Base-by-base conservation (phyloP, 2,797 vertebrate species). In the Stomatorhinus walkeri region DNA sequence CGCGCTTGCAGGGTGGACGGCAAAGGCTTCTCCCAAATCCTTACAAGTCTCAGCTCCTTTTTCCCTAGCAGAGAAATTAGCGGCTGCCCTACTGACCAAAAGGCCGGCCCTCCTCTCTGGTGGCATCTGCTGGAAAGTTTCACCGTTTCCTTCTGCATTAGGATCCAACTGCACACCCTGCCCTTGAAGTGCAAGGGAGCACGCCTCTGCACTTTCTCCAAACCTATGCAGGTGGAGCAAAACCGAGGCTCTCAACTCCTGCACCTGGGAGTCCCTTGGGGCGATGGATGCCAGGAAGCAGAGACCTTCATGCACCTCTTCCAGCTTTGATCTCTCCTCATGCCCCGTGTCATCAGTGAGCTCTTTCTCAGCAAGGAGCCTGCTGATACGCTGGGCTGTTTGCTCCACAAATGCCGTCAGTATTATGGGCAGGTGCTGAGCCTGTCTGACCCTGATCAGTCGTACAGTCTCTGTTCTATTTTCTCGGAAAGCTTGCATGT, bases 11-110 rank as follows among this genome's bases (percentile, higher is more conserved):
- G 97, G 96, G 72, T 95, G 94, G 54, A 94, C 87, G 10, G 93
- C 89, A 88, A 99, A 98, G 4, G 97, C 97, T 46, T 95, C 93
- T 0, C 93, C 94, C 83, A 99, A 94, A 91, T 99, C 96, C 89
- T 81, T 88, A 14, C 97, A 94, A 54, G 94, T 92, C 90, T 97
- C 97, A 0, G 87, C 84, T 0, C 88, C 90, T 0, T 88, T 88
- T 4, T 95, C 94, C 0, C 96, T 96, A 8, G 95, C 93, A 54
- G 94, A 96, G 90, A 97, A 96, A 91, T 93, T 94, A 0, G 97
- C 95, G 0, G 96, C 97, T 0, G 98, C 97, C n/a, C 96, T 94
- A 8, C 94, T 90, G 48, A 97, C 93, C 24, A 98, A 91, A 72
- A 98, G 93, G 59, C 93, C 89, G 1, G 95, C 94, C 91, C 87